Evolutionary conservation across 2,888 invertebrate genomes (phyloP).

Genomic region (Drosophila leonis): DNA sequence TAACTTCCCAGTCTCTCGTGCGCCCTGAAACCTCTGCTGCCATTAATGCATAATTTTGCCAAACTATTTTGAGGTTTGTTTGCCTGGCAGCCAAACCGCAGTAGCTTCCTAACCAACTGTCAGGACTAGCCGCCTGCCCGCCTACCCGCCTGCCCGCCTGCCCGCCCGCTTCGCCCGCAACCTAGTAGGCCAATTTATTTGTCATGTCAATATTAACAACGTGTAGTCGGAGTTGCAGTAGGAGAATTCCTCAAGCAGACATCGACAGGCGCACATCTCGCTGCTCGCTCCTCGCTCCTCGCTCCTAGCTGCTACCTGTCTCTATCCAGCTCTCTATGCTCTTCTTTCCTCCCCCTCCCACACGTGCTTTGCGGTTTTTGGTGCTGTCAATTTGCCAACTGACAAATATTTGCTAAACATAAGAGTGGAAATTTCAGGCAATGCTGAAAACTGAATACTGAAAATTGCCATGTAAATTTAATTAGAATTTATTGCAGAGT

Average conservation of each 20-base stretch:
- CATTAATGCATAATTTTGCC: conserved; percentile 82
- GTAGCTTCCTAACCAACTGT: conserved; percentile 47
- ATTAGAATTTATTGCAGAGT: conserved; percentile 67
- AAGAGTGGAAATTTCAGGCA: conserved; percentile 26
- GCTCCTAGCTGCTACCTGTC: conserved; percentile 4
- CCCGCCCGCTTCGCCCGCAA: conserved; percentile 13
- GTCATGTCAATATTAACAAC: conserved; percentile 80
- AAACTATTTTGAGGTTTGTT: conserved; percentile 81
- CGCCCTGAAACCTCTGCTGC: conserved; percentile 31
- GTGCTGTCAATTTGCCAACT: conserved; percentile 73
- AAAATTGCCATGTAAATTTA: conserved; percentile 67
- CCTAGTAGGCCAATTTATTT: conserved; percentile 76
- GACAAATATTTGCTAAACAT: conserved; percentile 76
- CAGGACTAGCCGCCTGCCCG: background rate
- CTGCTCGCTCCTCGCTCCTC: background rate
- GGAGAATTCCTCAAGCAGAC: conserved; percentile 35
- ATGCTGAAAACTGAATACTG: conserved; percentile 26
- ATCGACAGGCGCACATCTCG: conserved; percentile 30
- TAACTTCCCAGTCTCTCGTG: conserved; percentile 3
- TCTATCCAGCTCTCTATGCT: background rate
- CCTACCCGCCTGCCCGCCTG: too few species aligned
- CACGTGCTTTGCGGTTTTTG: conserved; percentile 68
- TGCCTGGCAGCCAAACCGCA: conserved; percentile 71
- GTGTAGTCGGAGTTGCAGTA: conserved; percentile 40
- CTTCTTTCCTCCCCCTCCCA: background rate